phyloP scores from a whole-genome alignment of 2,888 invertebrate genomes.

The Stegophylla sp. region DNA sequence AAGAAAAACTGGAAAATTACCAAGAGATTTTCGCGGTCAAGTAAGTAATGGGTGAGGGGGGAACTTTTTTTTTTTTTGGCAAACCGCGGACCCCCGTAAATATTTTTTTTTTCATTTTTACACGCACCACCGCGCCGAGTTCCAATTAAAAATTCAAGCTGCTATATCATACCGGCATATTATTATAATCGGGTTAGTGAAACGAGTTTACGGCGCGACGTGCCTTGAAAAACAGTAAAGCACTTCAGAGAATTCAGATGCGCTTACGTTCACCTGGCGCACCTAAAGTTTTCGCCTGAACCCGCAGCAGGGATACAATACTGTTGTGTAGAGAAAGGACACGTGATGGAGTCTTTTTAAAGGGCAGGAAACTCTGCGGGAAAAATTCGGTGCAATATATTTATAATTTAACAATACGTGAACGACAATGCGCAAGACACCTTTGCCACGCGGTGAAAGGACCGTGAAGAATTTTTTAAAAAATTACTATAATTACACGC shows the following conservation, averaged over 20 bases:
- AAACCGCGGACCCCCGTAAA: conserved; percentile 9
- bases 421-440: neutral
- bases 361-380: no score
- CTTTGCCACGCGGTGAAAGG: neutral
- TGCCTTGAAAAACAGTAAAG: conserved; percentile 7
- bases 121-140: neutral
- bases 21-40: conserved; percentile 41
- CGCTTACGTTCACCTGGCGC: neutral
- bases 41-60: no score
- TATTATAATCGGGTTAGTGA: neutral
- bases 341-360: no score
- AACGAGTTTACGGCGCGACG: conserved; percentile 9
- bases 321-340: neutral
- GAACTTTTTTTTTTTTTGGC: conserved; percentile 7
- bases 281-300: neutral
- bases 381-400: no score
- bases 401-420: neutral
- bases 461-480: neutral
- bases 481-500: neutral
- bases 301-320: neutral
- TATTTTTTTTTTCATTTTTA: conserved; percentile 5
- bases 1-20: conserved; percentile 45
- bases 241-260: neutral
- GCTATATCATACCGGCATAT: neutral
- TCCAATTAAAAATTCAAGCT: conserved; percentile 14